Percentiles rank a stretch among this genome's conserved stretches.
Evolutionary conservation across 1,140 invertebrate species (phyloP).

Genomic region (Nylanderia fulva): DNA sequence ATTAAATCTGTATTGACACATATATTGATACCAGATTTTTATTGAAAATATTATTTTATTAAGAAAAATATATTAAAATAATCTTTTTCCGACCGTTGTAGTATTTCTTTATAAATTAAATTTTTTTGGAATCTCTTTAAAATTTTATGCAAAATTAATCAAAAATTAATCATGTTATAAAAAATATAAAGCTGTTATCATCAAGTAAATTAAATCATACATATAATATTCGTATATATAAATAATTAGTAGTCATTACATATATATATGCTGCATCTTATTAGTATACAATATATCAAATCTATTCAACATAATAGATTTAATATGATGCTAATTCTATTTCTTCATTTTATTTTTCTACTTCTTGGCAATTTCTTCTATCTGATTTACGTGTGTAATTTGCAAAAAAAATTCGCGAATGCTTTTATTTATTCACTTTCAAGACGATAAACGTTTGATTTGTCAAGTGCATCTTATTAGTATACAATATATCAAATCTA

Average conservation of each 20-base stretch:
- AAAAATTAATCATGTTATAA: not conserved
- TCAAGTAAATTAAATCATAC: not conserved
- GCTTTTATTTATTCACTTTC: constrained; percentile 65
- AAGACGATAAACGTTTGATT: constrained; percentile 48
- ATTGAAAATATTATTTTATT: no score
- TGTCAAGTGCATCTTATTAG: not conserved
- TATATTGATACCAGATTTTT: no score
- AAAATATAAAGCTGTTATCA: not conserved
- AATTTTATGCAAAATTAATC: no score
- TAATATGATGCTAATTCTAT: not conserved
- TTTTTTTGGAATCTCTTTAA: no score
- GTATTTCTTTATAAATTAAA: no score
- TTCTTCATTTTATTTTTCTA: not conserved
- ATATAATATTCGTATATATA: not conserved
- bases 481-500: not conserved
- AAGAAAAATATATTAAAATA: not conserved
- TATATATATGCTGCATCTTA: not conserved
- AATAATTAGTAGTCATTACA: not conserved
- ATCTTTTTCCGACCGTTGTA: no score
- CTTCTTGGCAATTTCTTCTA: not conserved
- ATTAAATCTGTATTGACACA: no score
- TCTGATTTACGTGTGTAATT: not conserved
- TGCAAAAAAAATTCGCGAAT: constrained; percentile 3
- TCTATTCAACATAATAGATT: not conserved
- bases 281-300: not conserved